Conservation (phyloP, 1,140 invertebrate species). For the Samia ricini region DNA sequence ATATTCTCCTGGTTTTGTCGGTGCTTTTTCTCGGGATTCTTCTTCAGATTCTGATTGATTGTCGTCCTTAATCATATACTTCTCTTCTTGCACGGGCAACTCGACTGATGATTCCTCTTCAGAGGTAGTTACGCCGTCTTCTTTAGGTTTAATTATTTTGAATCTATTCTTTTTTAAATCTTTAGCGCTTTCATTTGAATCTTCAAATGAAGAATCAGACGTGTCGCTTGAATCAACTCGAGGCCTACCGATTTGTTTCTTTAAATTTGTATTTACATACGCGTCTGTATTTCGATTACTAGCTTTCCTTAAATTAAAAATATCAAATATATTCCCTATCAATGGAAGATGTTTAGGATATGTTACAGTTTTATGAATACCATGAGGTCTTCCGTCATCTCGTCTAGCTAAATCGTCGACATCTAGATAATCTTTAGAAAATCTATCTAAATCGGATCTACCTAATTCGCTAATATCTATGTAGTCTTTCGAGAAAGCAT, state of each 20-base stretch:
- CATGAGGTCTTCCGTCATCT: neutral
- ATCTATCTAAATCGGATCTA: neutral
- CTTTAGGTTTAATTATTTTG: neutral
- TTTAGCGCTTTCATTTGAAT: neutral
- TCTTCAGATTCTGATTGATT: neutral
- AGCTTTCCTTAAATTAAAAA: neutral
- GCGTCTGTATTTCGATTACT: neutral
- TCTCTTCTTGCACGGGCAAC: neutral
- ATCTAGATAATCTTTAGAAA: conserved; percentile 8
- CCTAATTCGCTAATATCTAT: conserved; percentile 1
- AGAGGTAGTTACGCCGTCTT: neutral
- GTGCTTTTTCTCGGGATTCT: neutral
- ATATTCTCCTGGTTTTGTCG: neutral
- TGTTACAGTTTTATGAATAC: neutral
- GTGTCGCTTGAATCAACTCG: conserved; percentile 3
- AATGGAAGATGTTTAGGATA: neutral
- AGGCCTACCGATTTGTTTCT: neutral
- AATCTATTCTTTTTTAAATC: neutral
- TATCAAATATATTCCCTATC: neutral
- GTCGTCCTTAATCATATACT: neutral
- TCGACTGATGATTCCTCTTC: neutral
- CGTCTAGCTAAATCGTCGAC: neutral
- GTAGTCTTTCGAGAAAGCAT: neutral
- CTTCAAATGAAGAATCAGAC: neutral
- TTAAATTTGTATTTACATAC: neutral